These are phyloP conservation scores for Anagyrus pseudococci DNA, from an alignment of 2,888 invertebrate species.

Conservation along the genomic window DNA sequence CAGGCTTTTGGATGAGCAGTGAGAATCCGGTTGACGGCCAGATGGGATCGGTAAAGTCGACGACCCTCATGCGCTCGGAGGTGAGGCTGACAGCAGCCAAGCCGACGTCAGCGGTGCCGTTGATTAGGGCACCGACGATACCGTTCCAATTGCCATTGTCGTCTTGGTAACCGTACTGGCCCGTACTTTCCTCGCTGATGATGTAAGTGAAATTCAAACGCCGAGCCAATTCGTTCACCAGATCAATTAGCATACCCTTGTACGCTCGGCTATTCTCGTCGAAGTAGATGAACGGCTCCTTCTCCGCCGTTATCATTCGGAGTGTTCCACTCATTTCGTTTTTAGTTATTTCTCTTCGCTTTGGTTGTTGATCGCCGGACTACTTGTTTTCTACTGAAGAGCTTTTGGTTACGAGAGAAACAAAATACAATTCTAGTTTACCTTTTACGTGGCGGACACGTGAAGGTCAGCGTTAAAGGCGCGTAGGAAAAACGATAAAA, in stretches of 20 bases:
- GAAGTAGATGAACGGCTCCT: slow-evolving; percentile 80
- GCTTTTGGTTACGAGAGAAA: too few species aligned
- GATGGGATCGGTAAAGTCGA: slow-evolving; percentile 95
- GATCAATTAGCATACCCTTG: slow-evolving; percentile 89
- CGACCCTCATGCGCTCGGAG: slow-evolving; percentile 92
- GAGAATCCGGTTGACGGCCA: slow-evolving; percentile 94
- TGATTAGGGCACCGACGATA: slow-evolving; percentile 77
- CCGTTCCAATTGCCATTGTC: slow-evolving; percentile 83
- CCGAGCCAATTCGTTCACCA: slow-evolving; percentile 83
- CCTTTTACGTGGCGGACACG: too few species aligned
- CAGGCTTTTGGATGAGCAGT: slow-evolving; percentile 90
- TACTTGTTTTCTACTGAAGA: too few species aligned
- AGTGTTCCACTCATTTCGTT: too few species aligned
- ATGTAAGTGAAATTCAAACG: slow-evolving; percentile 88
- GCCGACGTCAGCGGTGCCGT: slow-evolving; percentile 88
- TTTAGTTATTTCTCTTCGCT: too few species aligned
- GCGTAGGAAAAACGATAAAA: too few species aligned
- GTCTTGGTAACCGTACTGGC: slow-evolving; percentile 77
- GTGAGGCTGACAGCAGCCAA: slow-evolving; percentile 91
- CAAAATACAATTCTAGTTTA: too few species aligned
- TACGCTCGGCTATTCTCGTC: slow-evolving; percentile 64
- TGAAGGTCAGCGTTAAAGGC: too few species aligned
- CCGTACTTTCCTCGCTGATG: slow-evolving; percentile 79
- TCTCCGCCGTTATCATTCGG: slow-evolving; percentile 78
- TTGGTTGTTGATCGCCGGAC: too few species aligned